Evolutionary conservation across 2,797 vertebrate species (phyloP).

Genomic region (Siniperca obscura): DNA sequence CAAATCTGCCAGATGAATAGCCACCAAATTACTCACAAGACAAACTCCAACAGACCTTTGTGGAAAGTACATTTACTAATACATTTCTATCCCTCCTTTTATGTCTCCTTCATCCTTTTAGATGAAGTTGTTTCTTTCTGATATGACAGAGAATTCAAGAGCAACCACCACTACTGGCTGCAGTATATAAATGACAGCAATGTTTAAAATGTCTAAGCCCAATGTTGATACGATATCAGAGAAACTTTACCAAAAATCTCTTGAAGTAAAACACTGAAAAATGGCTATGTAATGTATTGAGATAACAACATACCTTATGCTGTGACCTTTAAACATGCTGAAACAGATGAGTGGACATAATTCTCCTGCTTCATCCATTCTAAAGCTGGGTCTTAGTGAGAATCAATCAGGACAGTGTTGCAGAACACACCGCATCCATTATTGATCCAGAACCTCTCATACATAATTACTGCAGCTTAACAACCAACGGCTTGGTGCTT

Average conservation of each 20-base stretch:
- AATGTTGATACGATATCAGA: not conserved
- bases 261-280: not conserved
- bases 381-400: conserved; percentile 59
- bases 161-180: not conserved
- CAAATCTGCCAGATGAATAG: conserved; percentile 62
- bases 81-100: not conserved
- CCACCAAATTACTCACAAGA: conserved; percentile 3
- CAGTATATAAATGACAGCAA: conserved; percentile 11
- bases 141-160: not conserved
- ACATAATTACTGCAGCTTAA: conserved; percentile 83
- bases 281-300: not conserved
- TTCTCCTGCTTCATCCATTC: conserved; percentile 68
- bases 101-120: not conserved
- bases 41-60: not conserved
- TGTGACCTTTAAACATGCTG: conserved; percentile 71
- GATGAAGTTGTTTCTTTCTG: not conserved
- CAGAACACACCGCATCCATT: conserved; percentile 76
- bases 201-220: not conserved
- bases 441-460: conserved; percentile 80
- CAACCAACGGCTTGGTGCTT: conserved; percentile 64
- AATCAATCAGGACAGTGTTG: conserved; percentile 79
- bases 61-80: not conserved
- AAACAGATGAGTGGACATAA: conserved; percentile 68
- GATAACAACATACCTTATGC: conserved; percentile 42
- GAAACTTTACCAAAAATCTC: not conserved